A percentile compares a stretch with the other conserved stretches of the same genome.
phyloP scores from a whole-genome alignment of 1,140 invertebrate species.

The Macrobrachium rosenbergii region DNA sequence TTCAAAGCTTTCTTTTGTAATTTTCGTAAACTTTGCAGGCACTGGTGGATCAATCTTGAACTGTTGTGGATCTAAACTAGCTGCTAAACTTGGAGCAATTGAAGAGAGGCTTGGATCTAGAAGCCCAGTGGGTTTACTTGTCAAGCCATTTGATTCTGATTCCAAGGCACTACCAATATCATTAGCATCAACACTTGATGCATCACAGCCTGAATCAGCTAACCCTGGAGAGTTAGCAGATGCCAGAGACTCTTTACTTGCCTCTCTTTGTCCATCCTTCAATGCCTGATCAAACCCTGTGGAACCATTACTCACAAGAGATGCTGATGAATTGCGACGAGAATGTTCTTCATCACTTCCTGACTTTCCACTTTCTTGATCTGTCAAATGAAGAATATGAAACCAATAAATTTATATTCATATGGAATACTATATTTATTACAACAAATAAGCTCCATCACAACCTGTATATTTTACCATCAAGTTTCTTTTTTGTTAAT shows the following conservation, averaged over 20 bases:
- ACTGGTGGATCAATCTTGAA: constrained; percentile 49
- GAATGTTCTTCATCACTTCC: constrained; percentile 44
- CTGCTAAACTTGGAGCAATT: constrained; percentile 47
- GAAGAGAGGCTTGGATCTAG: constrained; percentile 31
- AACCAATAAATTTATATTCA: too few species aligned
- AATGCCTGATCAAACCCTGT: not conserved
- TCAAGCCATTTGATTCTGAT: not conserved
- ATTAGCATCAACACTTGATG: not conserved
- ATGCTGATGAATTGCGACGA: constrained; percentile 24
- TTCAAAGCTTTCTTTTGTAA: constrained; percentile 59
- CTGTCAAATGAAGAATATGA: constrained; percentile 18
- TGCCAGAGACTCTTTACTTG: not conserved
- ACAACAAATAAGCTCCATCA: not conserved
- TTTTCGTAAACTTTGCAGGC: constrained; percentile 43
- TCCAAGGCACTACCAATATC: constrained; percentile 19
- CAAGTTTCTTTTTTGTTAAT: not conserved
- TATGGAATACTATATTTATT: not conserved
- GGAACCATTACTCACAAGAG: constrained; percentile 47
- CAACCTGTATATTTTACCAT: too few species aligned
- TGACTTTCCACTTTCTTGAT: constrained; percentile 52
- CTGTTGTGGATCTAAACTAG: constrained; percentile 56
- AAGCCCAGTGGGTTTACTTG: constrained; percentile 4
- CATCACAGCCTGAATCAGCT: not conserved
- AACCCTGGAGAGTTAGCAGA: constrained; percentile 2
- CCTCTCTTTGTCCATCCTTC: constrained; percentile 26